These are phyloP conservation scores for Maconellicoccus hirsutus DNA, from an alignment of 1,140 invertebrate genomes.

Conservation along the genomic window DNA sequence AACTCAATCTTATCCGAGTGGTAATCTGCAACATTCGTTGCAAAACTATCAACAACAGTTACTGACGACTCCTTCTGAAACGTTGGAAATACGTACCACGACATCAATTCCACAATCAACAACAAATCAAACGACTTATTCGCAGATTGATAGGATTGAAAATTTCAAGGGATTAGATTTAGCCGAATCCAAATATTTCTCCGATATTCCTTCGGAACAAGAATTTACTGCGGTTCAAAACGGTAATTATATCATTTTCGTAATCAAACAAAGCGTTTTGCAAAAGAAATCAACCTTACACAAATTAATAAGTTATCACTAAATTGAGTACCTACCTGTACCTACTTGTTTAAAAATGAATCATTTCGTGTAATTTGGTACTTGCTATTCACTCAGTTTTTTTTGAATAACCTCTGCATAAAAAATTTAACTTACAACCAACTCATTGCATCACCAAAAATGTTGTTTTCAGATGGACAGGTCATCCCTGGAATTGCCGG, in stretches of 20 bases:
- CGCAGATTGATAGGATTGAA: background rate
- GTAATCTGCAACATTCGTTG: background rate
- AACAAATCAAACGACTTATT: background rate
- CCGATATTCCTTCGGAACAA: background rate
- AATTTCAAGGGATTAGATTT: conserved; percentile 7
- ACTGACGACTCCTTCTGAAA: background rate
- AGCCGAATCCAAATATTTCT: background rate
- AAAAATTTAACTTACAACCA: too few species aligned
- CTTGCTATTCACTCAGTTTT: too few species aligned
- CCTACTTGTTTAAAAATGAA: too few species aligned
- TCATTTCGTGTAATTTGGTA: too few species aligned
- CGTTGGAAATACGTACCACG: background rate
- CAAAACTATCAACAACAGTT: background rate
- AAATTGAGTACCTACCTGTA: too few species aligned
- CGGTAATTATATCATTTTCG: conserved; percentile 25
- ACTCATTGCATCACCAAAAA: too few species aligned
- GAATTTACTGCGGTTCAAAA: conserved; percentile 29
- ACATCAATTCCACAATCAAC: background rate
- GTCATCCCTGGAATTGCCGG: conserved; percentile 43
- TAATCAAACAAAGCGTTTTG: too few species aligned
- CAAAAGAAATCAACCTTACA: too few species aligned
- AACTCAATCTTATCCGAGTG: background rate
- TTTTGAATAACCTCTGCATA: too few species aligned
- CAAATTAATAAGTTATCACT: too few species aligned
- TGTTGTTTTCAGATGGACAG: conserved; percentile 24